Conservation (phyloP, 1,140 invertebrate species). For the Philaenus spumarius region DNA sequence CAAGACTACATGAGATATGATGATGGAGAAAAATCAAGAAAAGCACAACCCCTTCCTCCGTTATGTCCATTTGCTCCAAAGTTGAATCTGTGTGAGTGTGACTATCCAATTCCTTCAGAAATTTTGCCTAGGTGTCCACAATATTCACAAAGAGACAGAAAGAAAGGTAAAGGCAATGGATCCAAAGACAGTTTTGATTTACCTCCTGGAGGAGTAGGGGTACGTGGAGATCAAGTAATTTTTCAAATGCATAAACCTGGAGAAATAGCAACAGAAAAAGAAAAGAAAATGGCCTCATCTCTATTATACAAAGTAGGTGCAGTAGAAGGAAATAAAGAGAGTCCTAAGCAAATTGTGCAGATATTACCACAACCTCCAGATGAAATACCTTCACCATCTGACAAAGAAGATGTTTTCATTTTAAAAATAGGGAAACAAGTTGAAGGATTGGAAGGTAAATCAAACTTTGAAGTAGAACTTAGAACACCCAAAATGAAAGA, state of each 20-base stretch:
- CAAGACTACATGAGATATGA: too few species aligned
- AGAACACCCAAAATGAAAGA: slow-evolving; percentile 9
- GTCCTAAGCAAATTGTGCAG: background rate
- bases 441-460: background rate
- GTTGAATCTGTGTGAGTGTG: slow-evolving; percentile 20
- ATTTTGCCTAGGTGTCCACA: background rate
- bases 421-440: slow-evolving; percentile 3
- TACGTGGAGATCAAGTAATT: slow-evolving; percentile 2
- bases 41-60: background rate
- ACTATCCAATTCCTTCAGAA: slow-evolving; percentile 15
- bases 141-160: background rate
- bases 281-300: background rate
- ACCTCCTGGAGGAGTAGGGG: background rate
- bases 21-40: too few species aligned
- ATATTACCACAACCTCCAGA: too few species aligned
- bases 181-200: background rate
- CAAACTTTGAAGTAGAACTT: slow-evolving; percentile 4
- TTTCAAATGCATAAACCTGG: slow-evolving; percentile 5
- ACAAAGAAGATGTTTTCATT: slow-evolving; percentile 1
- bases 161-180: background rate
- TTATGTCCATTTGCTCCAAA: background rate
- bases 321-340: background rate
- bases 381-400: background rate
- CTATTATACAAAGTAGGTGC: background rate
- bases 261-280: background rate